Evolutionary conservation across 1,140 invertebrate species (phyloP), one percentile per base, ranked within the genome.

Genomic region (Xylocopa sonorina): DNA sequence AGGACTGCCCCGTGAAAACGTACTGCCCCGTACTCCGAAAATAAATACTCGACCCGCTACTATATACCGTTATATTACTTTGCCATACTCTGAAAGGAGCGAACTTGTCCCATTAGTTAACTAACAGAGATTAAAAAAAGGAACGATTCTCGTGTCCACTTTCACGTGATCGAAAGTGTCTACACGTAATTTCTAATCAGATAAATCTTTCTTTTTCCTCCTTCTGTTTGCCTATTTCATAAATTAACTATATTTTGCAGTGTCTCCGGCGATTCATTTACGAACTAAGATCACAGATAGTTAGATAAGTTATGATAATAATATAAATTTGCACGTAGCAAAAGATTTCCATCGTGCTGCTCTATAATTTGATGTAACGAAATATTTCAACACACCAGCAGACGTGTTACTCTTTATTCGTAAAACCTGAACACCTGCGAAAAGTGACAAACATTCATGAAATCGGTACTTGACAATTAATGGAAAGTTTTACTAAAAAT

Each of bases 181-280:
- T 51, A n/a, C 21, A 29, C 3, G n/a, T 41, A 46, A 67, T 50
- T 32, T 74, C 41, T 60, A n/a, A 55, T 55, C 43, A 5, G 4
- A 1, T 18, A 50, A 41, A 78, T 29, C 18, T 5, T 34, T 21
- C 7, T 41, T 7, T 24, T 1, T 46, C 34, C 46, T 53, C 96
- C 95, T 96, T 93, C 96, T 95, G 96, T 53, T 24, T 5, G 27
- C 2, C 9, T 29, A 21, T 29, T 12, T 24, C 21, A 27, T 12
- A 10, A 27, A 27, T 10, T 9, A 27, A 2, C 24, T 53, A 27
- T 3, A 16, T 3, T 57, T 57, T 32, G 12, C 29, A 14, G 32
- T 57, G 29, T 7, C 12, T 32, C 14, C 29, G 18, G 29, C 4
- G 18, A 57, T 57, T 32, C 4, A 57, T 57, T 32, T 55, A 10